A percentile compares a stretch with the other conserved stretches of the same genome.
Conservation (phyloP, 1,140 invertebrate genomes). For the Zelostemma sp. region DNA sequence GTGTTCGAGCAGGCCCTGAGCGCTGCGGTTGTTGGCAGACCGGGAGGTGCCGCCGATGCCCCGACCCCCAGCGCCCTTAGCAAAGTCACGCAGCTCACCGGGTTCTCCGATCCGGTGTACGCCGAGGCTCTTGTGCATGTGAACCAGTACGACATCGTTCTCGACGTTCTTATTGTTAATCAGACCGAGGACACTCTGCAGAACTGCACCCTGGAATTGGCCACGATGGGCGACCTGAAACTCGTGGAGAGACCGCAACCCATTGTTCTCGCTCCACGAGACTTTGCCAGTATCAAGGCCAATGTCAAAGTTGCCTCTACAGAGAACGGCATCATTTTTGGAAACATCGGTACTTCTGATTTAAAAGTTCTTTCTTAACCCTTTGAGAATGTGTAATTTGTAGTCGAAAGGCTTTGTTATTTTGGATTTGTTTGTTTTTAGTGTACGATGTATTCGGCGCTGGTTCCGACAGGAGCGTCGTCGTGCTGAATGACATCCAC, state of each 20-base stretch:
- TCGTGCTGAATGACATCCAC: conserved; percentile 98
- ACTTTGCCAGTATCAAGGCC: conserved; percentile 98
- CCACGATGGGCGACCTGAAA: conserved; percentile 97
- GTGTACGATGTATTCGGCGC: conserved; percentile 97
- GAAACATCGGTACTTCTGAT: conserved; percentile 88
- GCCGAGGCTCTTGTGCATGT: conserved; percentile 99
- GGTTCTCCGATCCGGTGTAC: conserved; percentile 99
- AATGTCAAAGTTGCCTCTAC: conserved; percentile 96
- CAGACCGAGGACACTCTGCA: conserved; percentile 98
- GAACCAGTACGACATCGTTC: conserved; percentile 98
- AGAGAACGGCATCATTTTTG: conserved; percentile 99
- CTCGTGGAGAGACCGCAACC: conserved; percentile 97
- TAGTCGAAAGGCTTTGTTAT: too few relatives aligned
- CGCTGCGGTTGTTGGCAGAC: conserved; percentile 85
- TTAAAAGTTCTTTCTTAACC: conserved; percentile 2
- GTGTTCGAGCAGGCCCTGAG: conserved; percentile 96
- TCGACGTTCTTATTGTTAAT: conserved; percentile 98
- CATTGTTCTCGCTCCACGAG: conserved; percentile 94
- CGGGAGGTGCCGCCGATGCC: conserved; percentile 67
- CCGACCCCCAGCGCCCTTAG: conserved; percentile 77
- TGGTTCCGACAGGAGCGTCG: conserved; percentile 94
- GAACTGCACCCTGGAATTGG: conserved; percentile 97
- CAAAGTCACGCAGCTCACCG: conserved; percentile 98
- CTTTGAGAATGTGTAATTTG: too few relatives aligned
- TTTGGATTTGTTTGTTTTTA: conserved; percentile 47